Conservation (phyloP, 2,888 invertebrate species). For the Catocala sponsa region DNA sequence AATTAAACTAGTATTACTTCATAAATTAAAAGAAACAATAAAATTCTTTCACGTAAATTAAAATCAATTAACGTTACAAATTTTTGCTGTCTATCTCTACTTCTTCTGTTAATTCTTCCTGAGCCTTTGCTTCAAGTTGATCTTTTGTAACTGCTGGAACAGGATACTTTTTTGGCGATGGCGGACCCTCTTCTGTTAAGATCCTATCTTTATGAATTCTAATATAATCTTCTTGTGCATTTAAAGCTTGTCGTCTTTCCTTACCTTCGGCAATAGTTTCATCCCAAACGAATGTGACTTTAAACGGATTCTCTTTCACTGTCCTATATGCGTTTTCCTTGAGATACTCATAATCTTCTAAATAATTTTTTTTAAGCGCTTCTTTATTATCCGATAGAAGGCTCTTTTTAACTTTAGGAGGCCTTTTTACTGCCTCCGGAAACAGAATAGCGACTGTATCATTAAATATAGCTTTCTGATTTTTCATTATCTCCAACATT, state of each 20-base stretch:
- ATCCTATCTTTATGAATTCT: slow-evolving; percentile 72
- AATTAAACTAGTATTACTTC: no score
- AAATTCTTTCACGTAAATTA: no score
- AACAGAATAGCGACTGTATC: slow-evolving; percentile 89
- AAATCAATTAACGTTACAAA: no score
- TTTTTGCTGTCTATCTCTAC: no score
- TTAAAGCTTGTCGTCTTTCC: slow-evolving; percentile 81
- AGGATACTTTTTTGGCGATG: slow-evolving; percentile 17
- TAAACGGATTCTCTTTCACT: slow-evolving; percentile 82
- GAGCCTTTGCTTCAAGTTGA: no score
- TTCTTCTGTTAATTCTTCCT: no score
- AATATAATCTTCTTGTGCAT: slow-evolving; percentile 71
- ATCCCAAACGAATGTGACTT: slow-evolving; percentile 87
- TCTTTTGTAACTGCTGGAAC: no score
- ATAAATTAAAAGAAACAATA: no score
- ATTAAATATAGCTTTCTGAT: slow-evolving; percentile 89
- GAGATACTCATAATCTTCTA: slow-evolving; percentile 72
- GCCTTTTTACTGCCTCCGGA: slow-evolving; percentile 88
- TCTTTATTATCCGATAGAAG: slow-evolving; percentile 78
- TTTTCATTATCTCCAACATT: slow-evolving; percentile 87
- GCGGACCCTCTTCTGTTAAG: slow-evolving; percentile 55
- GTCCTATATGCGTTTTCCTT: slow-evolving; percentile 67
- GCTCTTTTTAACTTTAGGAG: slow-evolving; percentile 75
- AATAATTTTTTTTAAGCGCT: slow-evolving; percentile 69
- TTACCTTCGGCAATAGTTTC: slow-evolving; percentile 84